Conservation (phyloP, 2,113 vertebrate species). For the Siniperca knerii region DNA sequence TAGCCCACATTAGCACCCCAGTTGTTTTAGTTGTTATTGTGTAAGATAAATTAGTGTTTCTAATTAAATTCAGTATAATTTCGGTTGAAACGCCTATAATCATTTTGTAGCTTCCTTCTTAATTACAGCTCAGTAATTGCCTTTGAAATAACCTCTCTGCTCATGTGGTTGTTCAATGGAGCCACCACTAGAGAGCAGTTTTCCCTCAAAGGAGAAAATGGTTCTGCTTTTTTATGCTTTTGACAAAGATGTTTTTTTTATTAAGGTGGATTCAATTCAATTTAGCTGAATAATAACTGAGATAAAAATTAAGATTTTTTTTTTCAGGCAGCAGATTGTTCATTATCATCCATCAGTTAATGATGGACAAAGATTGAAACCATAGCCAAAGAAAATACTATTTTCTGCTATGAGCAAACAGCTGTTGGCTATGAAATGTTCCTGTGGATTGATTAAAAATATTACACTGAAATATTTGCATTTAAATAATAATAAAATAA, state of each 20-base stretch:
- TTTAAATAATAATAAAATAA: not conserved
- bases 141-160: conserved; percentile 65
- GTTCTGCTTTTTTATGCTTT: not conserved
- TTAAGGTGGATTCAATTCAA: conserved; percentile 13
- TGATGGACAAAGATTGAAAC: conserved; percentile 16
- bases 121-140: conserved; percentile 72
- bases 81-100: conserved; percentile 64
- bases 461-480: conserved; percentile 2
- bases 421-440: conserved; percentile 9
- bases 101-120: conserved; percentile 46
- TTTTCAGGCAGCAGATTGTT: conserved; percentile 16
- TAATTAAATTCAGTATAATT: conserved; percentile 67
- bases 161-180: conserved; percentile 11
- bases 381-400: conserved; percentile 4
- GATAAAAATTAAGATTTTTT: not conserved
- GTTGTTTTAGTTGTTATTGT: conserved; percentile 49
- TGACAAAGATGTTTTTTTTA: conserved; percentile 4
- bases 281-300: not conserved
- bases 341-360: not conserved
- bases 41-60: conserved; percentile 39
- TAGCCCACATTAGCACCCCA: conserved; percentile 35
- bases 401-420: conserved; percentile 1
- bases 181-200: conserved; percentile 70
- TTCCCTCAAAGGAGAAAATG: conserved; percentile 36
- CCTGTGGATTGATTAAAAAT: not conserved